phyloP scores from a whole-genome alignment of 2,797 vertebrate genomes.

The Muscicapa comitata region DNA sequence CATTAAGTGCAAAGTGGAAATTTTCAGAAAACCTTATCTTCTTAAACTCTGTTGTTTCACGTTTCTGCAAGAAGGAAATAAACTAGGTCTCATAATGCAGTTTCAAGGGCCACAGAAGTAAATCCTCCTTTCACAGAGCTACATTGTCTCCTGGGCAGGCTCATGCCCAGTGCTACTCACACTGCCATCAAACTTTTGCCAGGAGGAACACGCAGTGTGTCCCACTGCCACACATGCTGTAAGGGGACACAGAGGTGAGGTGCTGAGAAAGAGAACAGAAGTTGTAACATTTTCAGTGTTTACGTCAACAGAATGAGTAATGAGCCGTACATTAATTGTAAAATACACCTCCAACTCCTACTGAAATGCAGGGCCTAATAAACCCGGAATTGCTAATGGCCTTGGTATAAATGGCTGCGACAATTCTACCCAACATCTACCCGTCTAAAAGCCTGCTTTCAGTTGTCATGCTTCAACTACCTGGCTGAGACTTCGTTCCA shows the following conservation, averaged over 20 bases:
- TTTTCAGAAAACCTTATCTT: background rate
- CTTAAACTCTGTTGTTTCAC: background rate
- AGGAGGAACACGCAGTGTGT: background rate
- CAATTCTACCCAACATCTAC: background rate
- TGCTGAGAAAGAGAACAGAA: background rate
- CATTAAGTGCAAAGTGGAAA: background rate
- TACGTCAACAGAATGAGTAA: background rate
- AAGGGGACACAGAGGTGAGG: background rate
- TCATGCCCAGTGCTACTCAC: background rate
- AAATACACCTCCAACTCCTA: background rate
- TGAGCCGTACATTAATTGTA: background rate
- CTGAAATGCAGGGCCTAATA: background rate
- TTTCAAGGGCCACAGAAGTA: background rate
- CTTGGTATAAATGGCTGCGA: background rate
- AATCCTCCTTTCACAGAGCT: background rate
- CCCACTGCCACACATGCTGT: background rate
- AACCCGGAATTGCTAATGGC: background rate
- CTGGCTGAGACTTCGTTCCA: background rate
- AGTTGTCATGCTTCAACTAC: background rate
- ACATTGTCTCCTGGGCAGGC: background rate
- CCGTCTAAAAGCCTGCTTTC: background rate
- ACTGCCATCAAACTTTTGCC: background rate
- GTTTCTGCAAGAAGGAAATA: background rate
- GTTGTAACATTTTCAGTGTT: background rate
- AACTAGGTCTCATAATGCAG: background rate